Conservation (phyloP, 2,797 vertebrate species). For the Pipistrellus pygmaeus region DNA sequence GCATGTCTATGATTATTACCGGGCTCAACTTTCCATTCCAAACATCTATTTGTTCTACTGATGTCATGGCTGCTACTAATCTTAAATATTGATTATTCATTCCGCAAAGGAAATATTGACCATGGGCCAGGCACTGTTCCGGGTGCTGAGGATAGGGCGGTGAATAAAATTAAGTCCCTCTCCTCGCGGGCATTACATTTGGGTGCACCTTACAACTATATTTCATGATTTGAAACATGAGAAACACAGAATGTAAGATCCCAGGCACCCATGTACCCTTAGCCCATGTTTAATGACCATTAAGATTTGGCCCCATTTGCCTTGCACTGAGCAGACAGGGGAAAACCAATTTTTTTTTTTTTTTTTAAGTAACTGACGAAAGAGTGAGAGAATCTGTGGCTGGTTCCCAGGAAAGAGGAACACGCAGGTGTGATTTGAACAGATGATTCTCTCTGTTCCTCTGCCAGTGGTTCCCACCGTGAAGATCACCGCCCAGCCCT, state of each 20-base stretch:
- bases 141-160: neutral
- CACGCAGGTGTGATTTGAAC: neutral
- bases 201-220: neutral
- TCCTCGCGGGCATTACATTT: neutral
- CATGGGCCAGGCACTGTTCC: neutral
- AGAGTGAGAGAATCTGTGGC: neutral
- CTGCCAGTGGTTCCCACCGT: conserved; percentile 18
- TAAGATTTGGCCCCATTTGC: neutral
- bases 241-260: neutral
- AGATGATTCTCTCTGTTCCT: neutral
- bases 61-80: neutral
- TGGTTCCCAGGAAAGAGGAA: neutral
- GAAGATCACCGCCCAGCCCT: conserved; percentile 3
- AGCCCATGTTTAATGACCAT: neutral
- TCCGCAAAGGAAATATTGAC: neutral
- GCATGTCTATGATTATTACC: neutral
- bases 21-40: neutral
- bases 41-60: neutral
- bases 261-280: neutral
- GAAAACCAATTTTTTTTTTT: neutral
- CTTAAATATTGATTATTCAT: conserved; percentile 28
- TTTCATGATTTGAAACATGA: neutral
- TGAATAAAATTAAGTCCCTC: neutral
- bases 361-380: no score
- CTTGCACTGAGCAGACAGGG: neutral